Evolutionary conservation across 2,113 vertebrate species (phyloP), one percentile per base, ranked within the genome.

Genomic region (Cavia porcellus): DNA sequence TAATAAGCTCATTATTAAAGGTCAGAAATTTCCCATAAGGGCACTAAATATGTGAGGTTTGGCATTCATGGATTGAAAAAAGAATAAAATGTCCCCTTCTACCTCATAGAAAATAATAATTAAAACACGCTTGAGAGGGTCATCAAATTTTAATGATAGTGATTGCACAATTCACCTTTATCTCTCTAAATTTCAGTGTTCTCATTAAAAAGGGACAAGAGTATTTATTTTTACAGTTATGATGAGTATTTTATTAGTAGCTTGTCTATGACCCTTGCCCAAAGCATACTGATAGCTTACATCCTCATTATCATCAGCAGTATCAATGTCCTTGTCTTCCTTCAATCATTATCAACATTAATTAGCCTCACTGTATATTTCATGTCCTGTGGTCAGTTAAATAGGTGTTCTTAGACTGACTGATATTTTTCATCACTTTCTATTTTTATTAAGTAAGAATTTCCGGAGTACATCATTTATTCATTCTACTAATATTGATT

Each of bases 1-100:
- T 94, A 91, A 96, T 72, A 88, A 94, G 19, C 80, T 97, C 19
- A 45, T 84, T 96, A 87, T 52, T 75, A 94, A 97, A 96, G 82
- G 77, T 86, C 68, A 84, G 5, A 50, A 64, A 4, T 28, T 88
- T 72, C 64, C 47, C 25, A 1, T 0, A 47, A 92, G 79, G 83
- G 22, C 30, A 96, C 38, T 79, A 95, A 91, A 96, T 79, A 55
- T 47, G 89, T 87, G 25, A 83, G 74, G 24, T 72, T 90, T 61
- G 22, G 24, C 88, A 80, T 94, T 95, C 75, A 47, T 77, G 20
- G 38, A 74, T 12, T 90, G 66, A 25, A 87, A 90, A 81, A 80
- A 52, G 38, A 86, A 25, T 52, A 92, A 93, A 42, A 92, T 68
- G 74, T 92, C 38, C 28, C 86, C 66, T 92, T 90, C 50, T 74